Percentiles rank a stretch among this genome's conserved stretches.
phyloP scores from a whole-genome alignment of 2,797 vertebrate genomes.

The Eleutherodactylus coqui region DNA sequence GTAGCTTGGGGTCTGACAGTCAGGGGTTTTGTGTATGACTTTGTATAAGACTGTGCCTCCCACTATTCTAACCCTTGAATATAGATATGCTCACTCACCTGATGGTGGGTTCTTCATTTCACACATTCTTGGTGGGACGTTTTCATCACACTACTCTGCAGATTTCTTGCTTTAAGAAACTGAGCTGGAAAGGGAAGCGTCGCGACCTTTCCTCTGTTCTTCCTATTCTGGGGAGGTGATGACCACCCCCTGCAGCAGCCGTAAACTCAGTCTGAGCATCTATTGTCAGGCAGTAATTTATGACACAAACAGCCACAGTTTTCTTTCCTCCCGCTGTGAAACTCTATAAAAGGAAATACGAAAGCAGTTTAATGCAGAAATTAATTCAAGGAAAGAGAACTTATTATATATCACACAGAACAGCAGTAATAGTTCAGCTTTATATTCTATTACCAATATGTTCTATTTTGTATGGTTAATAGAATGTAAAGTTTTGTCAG shows the following conservation, averaged over 20 bases:
- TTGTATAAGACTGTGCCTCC: not conserved
- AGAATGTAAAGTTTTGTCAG: not conserved
- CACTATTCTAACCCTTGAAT: not conserved
- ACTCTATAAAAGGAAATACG: conserved; percentile 47
- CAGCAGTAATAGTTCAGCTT: not conserved
- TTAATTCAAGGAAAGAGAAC: not conserved
- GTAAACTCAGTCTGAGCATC: conserved; percentile 29
- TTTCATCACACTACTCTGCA: not conserved
- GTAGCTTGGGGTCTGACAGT: not conserved
- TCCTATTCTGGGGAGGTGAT: conserved; percentile 15
- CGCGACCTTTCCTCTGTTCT: conserved; percentile 45
- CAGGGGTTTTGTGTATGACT: not conserved
- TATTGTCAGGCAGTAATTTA: conserved; percentile 56
- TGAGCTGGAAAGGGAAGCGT: conserved; percentile 35
- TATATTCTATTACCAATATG: not conserved
- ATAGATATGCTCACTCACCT: conserved; percentile 24
- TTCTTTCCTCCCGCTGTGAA: conserved; percentile 40
- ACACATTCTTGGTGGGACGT: not conserved
- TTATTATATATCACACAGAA: not conserved
- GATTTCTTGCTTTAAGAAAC: not conserved
- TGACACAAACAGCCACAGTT: conserved; percentile 25
- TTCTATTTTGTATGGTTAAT: not conserved
- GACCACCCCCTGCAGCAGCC: conserved; percentile 34
- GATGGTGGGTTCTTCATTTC: not conserved
- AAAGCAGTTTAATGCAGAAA: not conserved